Conservation (phyloP, 1,140 invertebrate genomes). For the Drosophila serrata region DNA sequence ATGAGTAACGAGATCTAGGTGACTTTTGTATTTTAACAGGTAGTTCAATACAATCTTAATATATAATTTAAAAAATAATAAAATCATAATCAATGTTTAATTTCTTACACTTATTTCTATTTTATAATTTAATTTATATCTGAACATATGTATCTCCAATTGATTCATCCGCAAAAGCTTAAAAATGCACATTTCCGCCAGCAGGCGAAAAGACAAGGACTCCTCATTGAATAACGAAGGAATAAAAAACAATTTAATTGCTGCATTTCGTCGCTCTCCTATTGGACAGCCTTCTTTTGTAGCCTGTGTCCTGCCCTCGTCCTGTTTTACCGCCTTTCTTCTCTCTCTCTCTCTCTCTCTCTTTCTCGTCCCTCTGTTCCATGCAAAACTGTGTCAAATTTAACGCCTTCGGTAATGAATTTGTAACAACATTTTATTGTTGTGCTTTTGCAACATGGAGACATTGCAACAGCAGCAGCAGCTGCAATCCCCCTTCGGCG, state of each 20-base stretch:
- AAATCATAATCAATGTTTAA: no score
- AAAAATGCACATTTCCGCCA: not conserved
- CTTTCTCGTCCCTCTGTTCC: slow-evolving; percentile 11
- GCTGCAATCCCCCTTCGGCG: slow-evolving; percentile 16
- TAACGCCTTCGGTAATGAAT: slow-evolving; percentile 84
- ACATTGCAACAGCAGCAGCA: slow-evolving; percentile 29
- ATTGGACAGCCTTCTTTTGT: slow-evolving; percentile 46
- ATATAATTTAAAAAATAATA: no score
- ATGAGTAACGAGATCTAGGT: no score
- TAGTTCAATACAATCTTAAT: no score
- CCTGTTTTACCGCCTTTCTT: slow-evolving; percentile 10
- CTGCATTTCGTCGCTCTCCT: slow-evolving; percentile 30
- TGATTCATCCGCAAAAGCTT: slow-evolving; percentile 1
- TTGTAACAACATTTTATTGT: slow-evolving; percentile 84
- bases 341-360: no score
- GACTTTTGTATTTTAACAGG: no score
- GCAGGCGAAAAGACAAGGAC: slow-evolving; percentile 5
- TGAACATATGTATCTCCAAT: slow-evolving; percentile 5
- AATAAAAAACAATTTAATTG: slow-evolving; percentile 39
- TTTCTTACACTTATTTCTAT: not conserved
- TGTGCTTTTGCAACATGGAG: slow-evolving; percentile 65
- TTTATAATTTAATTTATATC: not conserved
- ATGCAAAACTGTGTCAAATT: slow-evolving; percentile 83
- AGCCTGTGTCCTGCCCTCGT: slow-evolving; percentile 50
- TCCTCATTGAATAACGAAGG: slow-evolving; percentile 21